Evolutionary conservation across 2,113 vertebrate species (phyloP).

Genomic region (Cepphus grylle): DNA sequence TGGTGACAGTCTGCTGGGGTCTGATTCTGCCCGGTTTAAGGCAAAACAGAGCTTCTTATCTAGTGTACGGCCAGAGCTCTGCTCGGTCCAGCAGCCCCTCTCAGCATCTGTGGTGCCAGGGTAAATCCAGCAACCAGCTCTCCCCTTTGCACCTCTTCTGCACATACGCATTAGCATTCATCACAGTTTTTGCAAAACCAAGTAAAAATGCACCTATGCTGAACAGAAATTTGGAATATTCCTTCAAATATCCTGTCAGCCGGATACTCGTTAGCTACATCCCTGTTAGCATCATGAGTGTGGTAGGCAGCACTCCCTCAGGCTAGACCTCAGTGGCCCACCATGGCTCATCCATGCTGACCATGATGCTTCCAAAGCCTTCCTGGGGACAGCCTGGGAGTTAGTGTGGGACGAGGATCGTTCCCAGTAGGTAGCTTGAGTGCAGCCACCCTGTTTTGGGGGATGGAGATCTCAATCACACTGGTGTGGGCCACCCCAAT

Average conservation of each 20-base stretch:
- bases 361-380: background rate
- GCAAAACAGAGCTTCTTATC: background rate
- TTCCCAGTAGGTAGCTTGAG: background rate
- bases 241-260: background rate
- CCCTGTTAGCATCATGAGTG: background rate
- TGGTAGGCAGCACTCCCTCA: fast-evolving
- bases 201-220: background rate
- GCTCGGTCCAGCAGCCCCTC: background rate
- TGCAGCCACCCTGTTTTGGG: background rate
- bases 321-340: background rate
- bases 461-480: background rate
- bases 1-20: background rate
- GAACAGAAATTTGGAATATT: background rate
- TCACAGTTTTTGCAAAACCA: background rate
- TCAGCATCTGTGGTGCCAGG: background rate
- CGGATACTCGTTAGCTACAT: background rate
- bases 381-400: background rate
- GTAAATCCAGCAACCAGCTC: background rate
- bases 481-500: background rate
- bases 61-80: background rate
- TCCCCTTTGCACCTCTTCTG: background rate
- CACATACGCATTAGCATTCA: background rate
- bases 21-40: background rate
- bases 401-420: background rate
- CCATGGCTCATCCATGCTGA: background rate